These are phyloP conservation scores for Poecilia latipinna DNA, from an alignment of 2,113 vertebrate genomes.

Conservation along the genomic window DNA sequence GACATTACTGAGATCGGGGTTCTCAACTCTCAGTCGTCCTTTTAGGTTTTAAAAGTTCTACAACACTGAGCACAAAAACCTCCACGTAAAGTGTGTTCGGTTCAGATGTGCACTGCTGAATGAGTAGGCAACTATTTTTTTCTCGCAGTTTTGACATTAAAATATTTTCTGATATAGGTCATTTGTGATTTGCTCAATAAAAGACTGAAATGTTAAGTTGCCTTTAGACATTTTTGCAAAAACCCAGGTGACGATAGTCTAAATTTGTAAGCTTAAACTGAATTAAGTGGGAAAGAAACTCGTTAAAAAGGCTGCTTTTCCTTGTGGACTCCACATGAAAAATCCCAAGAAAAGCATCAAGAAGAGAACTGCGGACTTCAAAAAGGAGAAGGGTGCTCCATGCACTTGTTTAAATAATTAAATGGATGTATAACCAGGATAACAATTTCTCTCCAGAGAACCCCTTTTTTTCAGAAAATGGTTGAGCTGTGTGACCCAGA, in stretches of 20 bases:
- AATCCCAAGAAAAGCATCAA: not conserved
- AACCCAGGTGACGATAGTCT: no score
- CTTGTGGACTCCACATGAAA: no score
- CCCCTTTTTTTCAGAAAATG: not conserved
- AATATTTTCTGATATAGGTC: not conserved
- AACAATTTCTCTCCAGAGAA: not conserved
- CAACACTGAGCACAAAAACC: not conserved
- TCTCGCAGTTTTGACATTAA: not conserved
- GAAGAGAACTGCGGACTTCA: not conserved
- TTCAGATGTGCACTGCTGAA: not conserved
- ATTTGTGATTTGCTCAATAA: not conserved
- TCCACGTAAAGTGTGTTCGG: no score
- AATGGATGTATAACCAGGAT: not conserved
- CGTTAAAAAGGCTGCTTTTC: no score
- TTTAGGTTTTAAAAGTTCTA: not conserved
- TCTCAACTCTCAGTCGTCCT: not conserved
- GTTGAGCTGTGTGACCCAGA: not conserved
- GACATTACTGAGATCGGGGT: slow-evolving; percentile 3
- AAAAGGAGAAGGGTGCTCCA: not conserved
- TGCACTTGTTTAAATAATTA: not conserved
- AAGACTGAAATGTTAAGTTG: no score
- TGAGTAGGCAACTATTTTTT: not conserved
- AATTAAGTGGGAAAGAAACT: no score
- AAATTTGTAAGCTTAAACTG: no score
- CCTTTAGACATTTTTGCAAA: not conserved